phyloP scores from a whole-genome alignment of 2,113 vertebrate genomes.

The Scopus umbretta region DNA sequence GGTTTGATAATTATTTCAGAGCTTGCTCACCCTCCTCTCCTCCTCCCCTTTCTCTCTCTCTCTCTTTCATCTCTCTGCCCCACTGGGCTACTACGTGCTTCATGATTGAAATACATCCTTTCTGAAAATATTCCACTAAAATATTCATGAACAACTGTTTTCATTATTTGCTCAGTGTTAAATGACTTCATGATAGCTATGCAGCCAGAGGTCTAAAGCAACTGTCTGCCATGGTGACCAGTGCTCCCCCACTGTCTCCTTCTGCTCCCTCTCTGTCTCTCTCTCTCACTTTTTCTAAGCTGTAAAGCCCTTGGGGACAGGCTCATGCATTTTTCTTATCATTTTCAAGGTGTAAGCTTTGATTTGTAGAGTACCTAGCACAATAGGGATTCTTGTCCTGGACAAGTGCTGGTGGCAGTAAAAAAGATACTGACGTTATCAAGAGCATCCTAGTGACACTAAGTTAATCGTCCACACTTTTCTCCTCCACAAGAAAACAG shows the following conservation, averaged over 20 bases:
- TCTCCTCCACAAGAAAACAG: background rate
- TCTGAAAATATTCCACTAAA: background rate
- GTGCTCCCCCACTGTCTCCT: background rate
- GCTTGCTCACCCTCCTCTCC: background rate
- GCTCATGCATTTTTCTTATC: background rate
- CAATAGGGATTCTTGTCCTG: background rate
- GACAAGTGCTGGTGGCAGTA: background rate
- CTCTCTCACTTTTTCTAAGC: background rate
- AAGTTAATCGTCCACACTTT: background rate
- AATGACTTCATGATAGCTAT: background rate
- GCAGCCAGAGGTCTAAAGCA: background rate
- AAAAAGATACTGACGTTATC: background rate
- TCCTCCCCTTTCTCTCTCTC: background rate
- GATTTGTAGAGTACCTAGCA: background rate
- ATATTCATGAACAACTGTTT: slow-evolving; percentile 3
- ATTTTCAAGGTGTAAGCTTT: background rate
- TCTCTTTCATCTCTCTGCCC: background rate
- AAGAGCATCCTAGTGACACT: background rate
- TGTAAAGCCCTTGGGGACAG: background rate
- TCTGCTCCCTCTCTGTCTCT: background rate
- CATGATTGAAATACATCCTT: background rate
- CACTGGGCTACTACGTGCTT: background rate
- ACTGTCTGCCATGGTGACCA: background rate
- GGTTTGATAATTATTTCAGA: background rate
- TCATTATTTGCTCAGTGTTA: slow-evolving; percentile 1